Conservation (phyloP, 2,888 invertebrate species). For the Bellardia bayeri region DNA sequence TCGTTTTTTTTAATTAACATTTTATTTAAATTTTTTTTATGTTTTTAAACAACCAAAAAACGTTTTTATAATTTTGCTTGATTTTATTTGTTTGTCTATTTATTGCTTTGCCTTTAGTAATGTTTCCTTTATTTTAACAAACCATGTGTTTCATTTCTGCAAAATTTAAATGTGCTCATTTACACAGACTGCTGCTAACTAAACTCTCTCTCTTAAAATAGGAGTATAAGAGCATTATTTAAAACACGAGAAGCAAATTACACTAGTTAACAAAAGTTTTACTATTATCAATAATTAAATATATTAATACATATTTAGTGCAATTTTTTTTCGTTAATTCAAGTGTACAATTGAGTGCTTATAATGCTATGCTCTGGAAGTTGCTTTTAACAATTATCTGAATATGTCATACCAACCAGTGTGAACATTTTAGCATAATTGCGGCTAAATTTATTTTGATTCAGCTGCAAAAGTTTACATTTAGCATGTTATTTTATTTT, state of each 20-base stretch:
- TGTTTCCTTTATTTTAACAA: neutral
- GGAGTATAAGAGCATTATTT: neutral
- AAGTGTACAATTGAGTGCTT: no score
- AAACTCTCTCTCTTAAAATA: slow-evolving; percentile 26
- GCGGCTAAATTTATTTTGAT: no score
- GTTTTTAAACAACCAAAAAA: neutral
- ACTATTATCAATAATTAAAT: neutral
- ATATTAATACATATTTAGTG: no score
- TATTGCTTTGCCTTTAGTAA: neutral
- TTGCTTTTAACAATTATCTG: no score
- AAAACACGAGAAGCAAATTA: neutral
- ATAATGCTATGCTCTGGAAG: no score
- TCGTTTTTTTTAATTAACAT: no score
- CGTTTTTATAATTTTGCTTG: neutral
- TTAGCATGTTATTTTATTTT: no score
- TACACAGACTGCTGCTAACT: neutral
- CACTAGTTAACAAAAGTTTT: slow-evolving; percentile 25
- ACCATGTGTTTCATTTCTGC: slow-evolving; percentile 54
- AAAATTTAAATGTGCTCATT: neutral
- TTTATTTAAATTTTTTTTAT: neutral
- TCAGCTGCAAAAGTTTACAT: no score
- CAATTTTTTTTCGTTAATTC: no score
- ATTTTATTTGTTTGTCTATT: no score
- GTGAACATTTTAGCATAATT: no score
- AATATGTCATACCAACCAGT: no score